Evolutionary conservation across 2,113 vertebrate species (phyloP), one percentile per base, ranked within the genome.

Genomic region (Parotia lawesii): DNA sequence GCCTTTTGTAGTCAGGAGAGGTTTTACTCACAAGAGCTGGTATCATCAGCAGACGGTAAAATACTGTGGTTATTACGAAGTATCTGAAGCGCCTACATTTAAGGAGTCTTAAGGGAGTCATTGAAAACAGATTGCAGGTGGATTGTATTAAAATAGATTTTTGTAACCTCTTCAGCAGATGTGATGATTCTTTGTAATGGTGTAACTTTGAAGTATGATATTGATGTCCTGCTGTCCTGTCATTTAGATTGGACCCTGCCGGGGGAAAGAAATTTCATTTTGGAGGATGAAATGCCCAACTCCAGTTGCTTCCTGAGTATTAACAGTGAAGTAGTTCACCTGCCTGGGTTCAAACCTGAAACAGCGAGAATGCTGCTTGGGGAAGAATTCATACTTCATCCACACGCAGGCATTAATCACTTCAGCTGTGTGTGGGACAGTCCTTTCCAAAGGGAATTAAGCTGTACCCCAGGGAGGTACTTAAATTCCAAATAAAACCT

Each of bases 101-200:
- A 80, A 94, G 67, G 78, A 87, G 66, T 73, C 81, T 67, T 91
- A 83, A 80, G 94, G 91, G 93, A 90, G 77, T 73, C 13, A 19
- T 64, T 83, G 47, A 40, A 89, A 94, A 79, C 21, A 65, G 71
- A 91, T 88, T 93, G 85, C 85, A 74, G 87, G 78, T 87, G 51
- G 56, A 67, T 94, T 81, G 79, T 57, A 67, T 94, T 91, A 76
- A 80, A 93, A 85, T 80, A 67, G 44, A 44, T 91, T 91, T 96
- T 93, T 83, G 58, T 90, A 83, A 89, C 67, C 51, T 76, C 66
- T 93, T 76, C 73, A 35, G 27, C 38, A 58, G 62, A 89, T 76
- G 50, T 62, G 73, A 71, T 81, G 37, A 50, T 91, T 93, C 87
- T 57, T 93, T 74, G 74, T 79, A 73, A 76, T 58, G 51, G 21